Conservation (phyloP, 2,797 vertebrate genomes). For the Sebastes matsubarae region DNA sequence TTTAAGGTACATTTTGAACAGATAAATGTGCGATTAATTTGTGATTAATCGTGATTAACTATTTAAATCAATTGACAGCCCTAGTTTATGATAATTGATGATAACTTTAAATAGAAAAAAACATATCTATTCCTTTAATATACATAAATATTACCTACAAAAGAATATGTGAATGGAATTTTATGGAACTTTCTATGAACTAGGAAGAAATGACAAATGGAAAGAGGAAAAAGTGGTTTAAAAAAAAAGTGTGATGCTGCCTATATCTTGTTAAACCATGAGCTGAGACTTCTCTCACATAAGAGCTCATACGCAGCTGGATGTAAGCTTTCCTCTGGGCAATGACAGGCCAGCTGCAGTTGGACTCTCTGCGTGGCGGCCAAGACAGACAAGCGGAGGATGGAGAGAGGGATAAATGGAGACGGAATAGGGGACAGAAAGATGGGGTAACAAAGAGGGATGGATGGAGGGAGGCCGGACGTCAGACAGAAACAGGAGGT, state of each 20-base stretch:
- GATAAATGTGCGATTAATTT: too few relatives aligned
- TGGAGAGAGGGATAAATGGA: conserved; percentile 29
- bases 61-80: too few relatives aligned
- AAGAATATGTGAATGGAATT: background rate
- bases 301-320: conserved; percentile 60
- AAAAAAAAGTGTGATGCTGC: background rate
- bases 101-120: background rate
- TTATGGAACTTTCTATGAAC: background rate
- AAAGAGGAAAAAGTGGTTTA: background rate
- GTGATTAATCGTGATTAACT: too few relatives aligned
- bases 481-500: conserved; percentile 55
- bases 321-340: conserved; percentile 64
- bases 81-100: background rate
- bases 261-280: conserved; percentile 15
- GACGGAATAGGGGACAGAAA: conserved; percentile 10
- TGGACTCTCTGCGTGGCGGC: conserved; percentile 59
- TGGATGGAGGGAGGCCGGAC: conserved; percentile 32
- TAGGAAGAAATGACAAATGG: background rate
- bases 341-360: conserved; percentile 74
- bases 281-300: conserved; percentile 29
- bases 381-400: conserved; percentile 15
- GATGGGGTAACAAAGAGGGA: conserved; percentile 13
- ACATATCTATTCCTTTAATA: background rate
- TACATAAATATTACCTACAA: background rate
- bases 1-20: too few relatives aligned